Evolutionary conservation across 30 jellyfish, hydroid and myxozoan species (phyloP).

Genomic region (Sanderia malayensis): DNA sequence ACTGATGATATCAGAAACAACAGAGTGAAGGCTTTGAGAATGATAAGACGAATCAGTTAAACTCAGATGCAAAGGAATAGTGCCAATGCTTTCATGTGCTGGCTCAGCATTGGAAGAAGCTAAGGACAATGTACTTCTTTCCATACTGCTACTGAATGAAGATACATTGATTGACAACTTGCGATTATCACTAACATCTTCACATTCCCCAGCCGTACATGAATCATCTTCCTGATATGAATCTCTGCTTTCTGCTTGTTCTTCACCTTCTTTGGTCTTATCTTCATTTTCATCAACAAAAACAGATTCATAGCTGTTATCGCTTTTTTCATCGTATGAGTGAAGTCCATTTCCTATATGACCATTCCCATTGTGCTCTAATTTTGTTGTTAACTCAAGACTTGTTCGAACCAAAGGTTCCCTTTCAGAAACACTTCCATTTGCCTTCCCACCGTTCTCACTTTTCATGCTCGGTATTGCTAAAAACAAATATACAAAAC

Average conservation of each 20-base stretch:
- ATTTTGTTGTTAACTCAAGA: conserved; percentile 8
- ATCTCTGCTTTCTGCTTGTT: neutral
- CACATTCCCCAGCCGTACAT: neutral
- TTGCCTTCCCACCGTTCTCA: conserved; percentile 14
- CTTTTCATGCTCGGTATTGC: conserved; percentile 44
- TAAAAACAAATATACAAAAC: neutral
- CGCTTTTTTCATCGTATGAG: conserved; percentile 32
- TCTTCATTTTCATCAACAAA: conserved; percentile 39
- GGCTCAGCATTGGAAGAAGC: neutral
- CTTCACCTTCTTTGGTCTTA: conserved; percentile 4
- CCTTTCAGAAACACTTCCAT: conserved; percentile 24
- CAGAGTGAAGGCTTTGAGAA: neutral
- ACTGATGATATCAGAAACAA: neutral
- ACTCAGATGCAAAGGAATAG: neutral
- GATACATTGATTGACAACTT: neutral
- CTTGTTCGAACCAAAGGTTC: conserved; percentile 42
- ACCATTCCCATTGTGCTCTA: conserved; percentile 4
- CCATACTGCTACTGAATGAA: neutral
- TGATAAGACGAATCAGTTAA: neutral
- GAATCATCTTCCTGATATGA: neutral
- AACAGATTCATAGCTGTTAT: conserved; percentile 60
- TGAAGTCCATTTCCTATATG: conserved; percentile 18
- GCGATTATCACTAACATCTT: neutral
- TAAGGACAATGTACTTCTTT: neutral
- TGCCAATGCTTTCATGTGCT: neutral